Evolutionary conservation across 92 coral and sea anemone species (phyloP).

Genomic region (Palythoa heliodiscus): DNA sequence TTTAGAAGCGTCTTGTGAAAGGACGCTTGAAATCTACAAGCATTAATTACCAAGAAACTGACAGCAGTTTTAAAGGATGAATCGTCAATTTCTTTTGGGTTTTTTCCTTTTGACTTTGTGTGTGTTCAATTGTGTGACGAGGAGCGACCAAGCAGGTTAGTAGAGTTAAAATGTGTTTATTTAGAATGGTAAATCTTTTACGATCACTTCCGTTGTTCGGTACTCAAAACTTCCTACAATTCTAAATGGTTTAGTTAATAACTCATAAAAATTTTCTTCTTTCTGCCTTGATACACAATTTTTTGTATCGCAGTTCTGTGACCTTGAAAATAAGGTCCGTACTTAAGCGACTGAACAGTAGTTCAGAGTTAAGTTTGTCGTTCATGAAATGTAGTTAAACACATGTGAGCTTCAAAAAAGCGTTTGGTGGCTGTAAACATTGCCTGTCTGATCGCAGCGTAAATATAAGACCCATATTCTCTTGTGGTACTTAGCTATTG

Average conservation of each 20-base stretch:
- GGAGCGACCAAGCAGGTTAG: constrained; percentile 60
- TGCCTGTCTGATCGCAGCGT: constrained; percentile 45
- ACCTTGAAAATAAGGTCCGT: background rate
- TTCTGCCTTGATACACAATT: background rate
- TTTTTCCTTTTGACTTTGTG: constrained; percentile 43
- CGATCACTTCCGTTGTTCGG: constrained; percentile 86
- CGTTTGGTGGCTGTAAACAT: constrained; percentile 46
- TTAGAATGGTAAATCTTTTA: constrained; percentile 46
- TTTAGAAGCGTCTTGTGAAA: constrained; percentile 14
- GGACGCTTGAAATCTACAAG: constrained; percentile 55
- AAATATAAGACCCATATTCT: constrained; percentile 52
- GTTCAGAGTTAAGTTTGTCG: background rate
- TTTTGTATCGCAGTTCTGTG: background rate
- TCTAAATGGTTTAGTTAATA: constrained; percentile 28
- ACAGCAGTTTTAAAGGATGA: constrained; percentile 14
- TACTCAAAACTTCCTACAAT: constrained; percentile 66
- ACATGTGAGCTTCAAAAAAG: constrained; percentile 1
- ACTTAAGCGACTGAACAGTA: too few relatives aligned
- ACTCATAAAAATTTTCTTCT: constrained; percentile 27
- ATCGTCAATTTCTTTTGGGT: constrained; percentile 35
- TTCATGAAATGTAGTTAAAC: background rate
- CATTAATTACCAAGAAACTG: constrained; percentile 20
- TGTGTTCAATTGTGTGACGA: constrained; percentile 32
- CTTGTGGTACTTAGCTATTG: constrained; percentile 5
- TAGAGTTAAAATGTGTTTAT: constrained; percentile 61